Percentiles rank a stretch among this genome's conserved stretches.
These are phyloP conservation scores for Oegoconia quadripuncta DNA, from an alignment of 2,888 invertebrate species.

Conservation along the genomic window DNA sequence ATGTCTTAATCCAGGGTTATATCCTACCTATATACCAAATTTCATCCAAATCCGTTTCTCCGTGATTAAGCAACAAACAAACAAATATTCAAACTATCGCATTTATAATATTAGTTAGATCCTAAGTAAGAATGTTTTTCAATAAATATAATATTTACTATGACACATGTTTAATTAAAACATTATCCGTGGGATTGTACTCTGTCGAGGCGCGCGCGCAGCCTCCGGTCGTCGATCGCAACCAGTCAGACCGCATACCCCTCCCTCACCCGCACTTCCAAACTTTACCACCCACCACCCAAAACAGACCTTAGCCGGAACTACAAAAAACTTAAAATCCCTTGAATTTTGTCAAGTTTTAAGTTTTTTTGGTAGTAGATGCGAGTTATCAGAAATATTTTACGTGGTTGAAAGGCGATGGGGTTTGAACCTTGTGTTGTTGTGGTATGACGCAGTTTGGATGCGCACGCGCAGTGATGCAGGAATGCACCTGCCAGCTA, in stretches of 20 bases:
- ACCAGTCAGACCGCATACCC: conserved; percentile 73
- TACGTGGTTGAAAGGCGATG: conserved; percentile 28
- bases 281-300: conserved; percentile 40
- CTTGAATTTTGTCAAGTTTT: conserved; percentile 21
- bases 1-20: too few species aligned
- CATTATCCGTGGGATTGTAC: conserved; percentile 54
- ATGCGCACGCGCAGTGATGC: conserved; percentile 12
- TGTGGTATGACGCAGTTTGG: conserved; percentile 41
- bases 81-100: too few species aligned
- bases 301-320: conserved; percentile 31
- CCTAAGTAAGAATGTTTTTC: too few species aligned
- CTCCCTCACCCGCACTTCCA: conserved; percentile 47
- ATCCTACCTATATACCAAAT: too few species aligned
- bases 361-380: conserved; percentile 25
- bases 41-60: too few species aligned
- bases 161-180: conserved; percentile 56
- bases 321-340: conserved; percentile 20
- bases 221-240: conserved; percentile 76
- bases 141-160: too few species aligned
- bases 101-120: too few species aligned
- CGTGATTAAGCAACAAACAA: too few species aligned
- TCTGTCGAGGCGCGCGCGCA: conserved; percentile 59
- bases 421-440: conserved; percentile 45
- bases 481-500: conserved; percentile 64
- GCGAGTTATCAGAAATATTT: neutral